These are phyloP conservation scores for Pandemis heparana DNA, from an alignment of 2,888 invertebrate genomes.

Conservation along the genomic window DNA sequence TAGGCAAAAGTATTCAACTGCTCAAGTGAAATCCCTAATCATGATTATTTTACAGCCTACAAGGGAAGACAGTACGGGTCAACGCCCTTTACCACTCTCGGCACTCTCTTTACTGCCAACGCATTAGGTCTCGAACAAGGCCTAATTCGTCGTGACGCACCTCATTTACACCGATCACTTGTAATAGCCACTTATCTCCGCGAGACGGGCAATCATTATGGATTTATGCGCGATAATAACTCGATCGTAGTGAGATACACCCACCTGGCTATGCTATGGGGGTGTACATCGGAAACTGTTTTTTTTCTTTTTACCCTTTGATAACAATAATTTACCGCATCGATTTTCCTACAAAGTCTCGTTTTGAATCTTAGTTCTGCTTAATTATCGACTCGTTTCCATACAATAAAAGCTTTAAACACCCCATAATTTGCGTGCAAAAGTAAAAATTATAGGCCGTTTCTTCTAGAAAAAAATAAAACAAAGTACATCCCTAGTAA, in stretches of 20 bases:
- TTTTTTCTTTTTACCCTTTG: constrained; percentile 13
- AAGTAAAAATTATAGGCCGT: constrained; percentile 27
- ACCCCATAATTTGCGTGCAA: constrained; percentile 16
- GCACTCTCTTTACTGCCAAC: constrained; percentile 50
- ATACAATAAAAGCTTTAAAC: constrained; percentile 15
- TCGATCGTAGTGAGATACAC: constrained; percentile 48
- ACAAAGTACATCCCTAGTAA: constrained; percentile 12
- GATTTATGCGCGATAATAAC: constrained; percentile 75
- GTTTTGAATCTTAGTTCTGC: not conserved
- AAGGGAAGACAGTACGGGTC: constrained; percentile 13
- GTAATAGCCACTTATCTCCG: constrained; percentile 64
- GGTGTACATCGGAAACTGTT: not conserved
- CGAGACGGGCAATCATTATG: constrained; percentile 68
- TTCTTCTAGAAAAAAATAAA: not conserved
- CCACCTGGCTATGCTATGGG: constrained; percentile 20
- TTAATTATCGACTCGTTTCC: constrained; percentile 30
- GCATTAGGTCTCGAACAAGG: constrained; percentile 55
- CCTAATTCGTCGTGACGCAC: constrained; percentile 60
- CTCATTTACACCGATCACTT: constrained; percentile 70
- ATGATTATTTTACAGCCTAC: not conserved
- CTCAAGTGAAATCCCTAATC: not conserved
- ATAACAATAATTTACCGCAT: constrained; percentile 10
- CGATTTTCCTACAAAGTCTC: not conserved
- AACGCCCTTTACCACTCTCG: constrained; percentile 27
- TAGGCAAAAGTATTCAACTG: no score